Base-by-base conservation (phyloP, 2,888 invertebrate species). In the Morpho helenor region DNA sequence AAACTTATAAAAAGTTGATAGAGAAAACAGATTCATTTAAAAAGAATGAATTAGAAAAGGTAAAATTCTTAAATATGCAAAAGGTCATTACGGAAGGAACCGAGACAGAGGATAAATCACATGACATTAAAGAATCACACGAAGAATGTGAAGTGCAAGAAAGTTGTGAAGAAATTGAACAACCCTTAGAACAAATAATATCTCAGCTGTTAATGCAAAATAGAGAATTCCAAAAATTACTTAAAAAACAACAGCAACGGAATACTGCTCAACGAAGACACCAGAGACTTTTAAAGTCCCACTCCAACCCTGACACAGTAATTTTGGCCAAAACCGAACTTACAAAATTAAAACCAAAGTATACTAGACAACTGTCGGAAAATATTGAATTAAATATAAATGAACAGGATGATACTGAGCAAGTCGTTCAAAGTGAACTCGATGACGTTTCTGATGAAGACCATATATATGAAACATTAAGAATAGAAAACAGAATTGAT, bases 121-220 rank as follows among this genome's bases (percentile, higher is more conserved):
- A 65, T 59, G 82, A 80, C 44, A 63, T 63, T 9, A 74, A 80
- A 62, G 56, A 53, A 72, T 66, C 62, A 61, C 67, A 63, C 66
- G 76, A 65, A 71, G 55, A 65, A 71, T n/a, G 4, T 23, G 79
- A 61, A 47, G 70, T 76, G 8, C 66, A 68, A 52, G 84, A 84
- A 66, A 82, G 73, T 52, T 78, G 77, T 45, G 82, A 88, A 69
- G 84, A 84, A 60, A 72, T 71, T 22, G 91, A 92, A 73, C 94
- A 92, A 75, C 94, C 92, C 52, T 87, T 94, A 68, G 94, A 95
- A 80, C 92, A 96, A 81, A 94, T 97, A 51, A 96, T 97, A 52
- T 94, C 96, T 0, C 96, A 96, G 74, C 87, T 97, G 9, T 83
- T 97, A 6, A 94, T 96, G 93, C 95, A 96, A 75, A 96, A 95